Base-by-base conservation (phyloP, 1,140 invertebrate species). In the Bombus superbus region DNA sequence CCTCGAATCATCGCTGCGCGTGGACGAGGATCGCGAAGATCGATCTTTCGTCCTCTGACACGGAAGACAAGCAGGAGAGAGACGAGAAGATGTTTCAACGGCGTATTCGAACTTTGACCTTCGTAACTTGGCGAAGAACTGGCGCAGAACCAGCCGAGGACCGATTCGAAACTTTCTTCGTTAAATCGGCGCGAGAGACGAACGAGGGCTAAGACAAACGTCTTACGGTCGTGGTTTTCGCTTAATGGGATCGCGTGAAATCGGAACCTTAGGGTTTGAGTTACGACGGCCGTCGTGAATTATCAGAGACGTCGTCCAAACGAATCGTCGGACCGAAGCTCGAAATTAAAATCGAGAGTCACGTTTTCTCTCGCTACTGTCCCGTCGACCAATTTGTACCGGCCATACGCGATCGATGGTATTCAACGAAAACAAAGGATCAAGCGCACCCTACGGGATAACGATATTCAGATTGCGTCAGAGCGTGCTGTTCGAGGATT, bases 401-500 rank as follows among this genome's bases (percentile, higher is more conserved):
- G 4, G 32, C 13, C 38, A 6, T 44, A 11, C 66, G n/a, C 40
- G 9, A 1, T 3, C 28, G 42, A 25, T 44, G 53, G 35, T 28
- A 69, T 3, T 32, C 25, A 25, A 66, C 10, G 13, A 22, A 64
- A 25, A 38, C 28, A 64, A 64, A 42, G 40, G 3, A 22, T 66
- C 13, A 35, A 53, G 22, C 18, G 76, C 38, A 68, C 15, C 28
- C 6, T 6, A 5, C 5, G 15, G 35, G 32, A 69, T 80, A 80
- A 80, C 53, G 44, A 80, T 69, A 80, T 80, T 69, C 78, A 35
- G 32, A 32, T 80, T 69, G 62, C 64, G 64, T 80, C 42, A 80
- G n/a, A 69, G 53, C 38, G 4, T 32, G 38, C 32, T 42, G 28
- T 78, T 64, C 28, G 35, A n/a, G n/a, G 9, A 69, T 53, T 69